Base-by-base conservation (phyloP, 2,888 invertebrate genomes). In the Corbicula japonica region DNA sequence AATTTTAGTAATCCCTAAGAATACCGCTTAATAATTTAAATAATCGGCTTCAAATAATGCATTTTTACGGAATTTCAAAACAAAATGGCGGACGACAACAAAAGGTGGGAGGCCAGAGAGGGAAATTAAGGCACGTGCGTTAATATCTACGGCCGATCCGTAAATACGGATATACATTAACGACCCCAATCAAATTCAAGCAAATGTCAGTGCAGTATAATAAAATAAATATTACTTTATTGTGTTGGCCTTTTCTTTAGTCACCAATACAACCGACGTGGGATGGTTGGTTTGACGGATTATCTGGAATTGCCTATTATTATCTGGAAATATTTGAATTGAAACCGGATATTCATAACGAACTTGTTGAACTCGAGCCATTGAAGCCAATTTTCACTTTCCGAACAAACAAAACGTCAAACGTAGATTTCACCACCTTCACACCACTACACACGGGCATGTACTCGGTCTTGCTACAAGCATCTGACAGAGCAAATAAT, bases 401-500 rank as follows among this genome's bases (percentile, higher is more conserved):
- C 38, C 15, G 0, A 6, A 26, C 66, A 1, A 62, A 28, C 2
- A 38, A 35, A 21, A 56, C 41, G 32, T 48, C 21, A 21, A 62
- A 38, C 1, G 10, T n/a, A 56, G 32, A 54, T 15, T 68, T 52
- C 23, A 72, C 66, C 21, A 68, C 21, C 0, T 86, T 73, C 68
- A 77, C 68, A n/a, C 85, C 85, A 5, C 18, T 58, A 0, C 28
- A 23, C 1, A 72, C 80, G 0, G 87, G 87, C 0, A 76, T 86
- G 70, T 87, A 85, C 61, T 84, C 86, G 0, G 44, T 85, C 10
- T 62, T 88, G 2, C 69, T 88, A 12, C 79, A 86, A 71, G 78
- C 79, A 1, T 70, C 77, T 18, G 88, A 88, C 61, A 70, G 38
- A 21, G 88, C 88, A n/a, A 88, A 86, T 50, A 88, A 88, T 62